These are phyloP conservation scores for Palythoa grandis DNA, from an alignment of 92 coral and sea anemone species.

Conservation along the genomic window DNA sequence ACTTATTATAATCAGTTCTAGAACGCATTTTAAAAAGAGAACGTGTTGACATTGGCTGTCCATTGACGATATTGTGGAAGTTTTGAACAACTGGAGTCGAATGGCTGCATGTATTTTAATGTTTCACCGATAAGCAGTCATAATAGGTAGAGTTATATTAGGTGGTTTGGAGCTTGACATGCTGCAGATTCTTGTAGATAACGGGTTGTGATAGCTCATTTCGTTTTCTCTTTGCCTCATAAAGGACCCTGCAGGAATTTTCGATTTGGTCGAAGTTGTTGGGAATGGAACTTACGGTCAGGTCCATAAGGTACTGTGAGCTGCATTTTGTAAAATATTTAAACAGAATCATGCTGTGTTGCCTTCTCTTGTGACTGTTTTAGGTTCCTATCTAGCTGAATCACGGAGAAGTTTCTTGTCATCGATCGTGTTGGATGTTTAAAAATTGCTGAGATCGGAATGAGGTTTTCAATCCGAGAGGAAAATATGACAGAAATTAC, in stretches of 20 bases:
- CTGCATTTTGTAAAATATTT: not conserved
- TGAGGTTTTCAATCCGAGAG: too few relatives aligned
- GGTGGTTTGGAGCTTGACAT: not conserved
- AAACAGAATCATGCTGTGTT: slow-evolving; percentile 19
- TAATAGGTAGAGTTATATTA: not conserved
- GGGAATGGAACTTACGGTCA: slow-evolving; percentile 99
- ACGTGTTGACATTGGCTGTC: not conserved
- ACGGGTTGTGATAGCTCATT: not conserved
- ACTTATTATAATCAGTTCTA: not conserved
- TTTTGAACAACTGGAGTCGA: too few relatives aligned
- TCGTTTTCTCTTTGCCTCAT: not conserved
- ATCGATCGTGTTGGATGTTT: not conserved
- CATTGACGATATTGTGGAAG: slow-evolving; percentile 10
- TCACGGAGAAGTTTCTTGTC: slow-evolving; percentile 19
- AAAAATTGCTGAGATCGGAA: not conserved
- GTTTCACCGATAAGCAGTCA: not conserved
- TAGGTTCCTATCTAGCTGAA: slow-evolving; percentile 27
- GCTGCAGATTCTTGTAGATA: not conserved
- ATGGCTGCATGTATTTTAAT: not conserved
- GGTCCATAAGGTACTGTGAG: slow-evolving; percentile 87
- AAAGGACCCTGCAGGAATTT: slow-evolving; percentile 98
- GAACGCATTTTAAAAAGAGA: not conserved
- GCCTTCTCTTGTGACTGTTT: slow-evolving; percentile 29
- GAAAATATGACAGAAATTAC: not conserved
- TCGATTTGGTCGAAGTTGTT: slow-evolving; percentile 96